phyloP scores from a whole-genome alignment of 1,140 invertebrate species.

The Cydia splendana region DNA sequence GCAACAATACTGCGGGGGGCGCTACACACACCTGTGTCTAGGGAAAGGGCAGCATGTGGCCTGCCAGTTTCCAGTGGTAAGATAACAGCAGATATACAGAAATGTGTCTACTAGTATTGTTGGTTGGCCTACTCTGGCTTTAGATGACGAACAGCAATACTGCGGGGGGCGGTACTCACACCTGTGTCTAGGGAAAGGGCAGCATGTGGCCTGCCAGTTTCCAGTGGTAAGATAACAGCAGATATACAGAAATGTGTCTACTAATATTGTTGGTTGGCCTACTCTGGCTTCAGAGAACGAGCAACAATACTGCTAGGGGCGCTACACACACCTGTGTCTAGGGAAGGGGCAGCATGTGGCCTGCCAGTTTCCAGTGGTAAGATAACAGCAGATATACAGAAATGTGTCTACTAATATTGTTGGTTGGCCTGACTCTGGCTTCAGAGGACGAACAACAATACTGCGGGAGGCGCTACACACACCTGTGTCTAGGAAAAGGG shows the following conservation, averaged over 20 bases:
- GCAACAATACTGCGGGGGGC: slow-evolving; percentile 55
- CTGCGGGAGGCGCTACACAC: too few species aligned
- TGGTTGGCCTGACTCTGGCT: too few species aligned
- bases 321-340: slow-evolving; percentile 62
- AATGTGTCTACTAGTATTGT: not conserved
- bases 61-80: slow-evolving; percentile 62
- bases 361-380: slow-evolving; percentile 61
- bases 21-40: slow-evolving; percentile 62
- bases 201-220: slow-evolving; percentile 65
- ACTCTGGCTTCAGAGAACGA: slow-evolving; percentile 46
- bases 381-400: slow-evolving; percentile 21
- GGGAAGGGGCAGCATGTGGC: slow-evolving; percentile 64
- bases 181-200: slow-evolving; percentile 64
- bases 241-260: not conserved
- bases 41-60: slow-evolving; percentile 64
- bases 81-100: slow-evolving; percentile 23
- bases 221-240: slow-evolving; percentile 47
- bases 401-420: too few species aligned
- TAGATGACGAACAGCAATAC: slow-evolving; percentile 58
- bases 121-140: not conserved
- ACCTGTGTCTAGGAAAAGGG: too few species aligned
- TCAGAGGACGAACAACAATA: too few species aligned
- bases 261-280: not conserved
- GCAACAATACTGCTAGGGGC: slow-evolving; percentile 55
- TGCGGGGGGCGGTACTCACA: slow-evolving; percentile 58